Percentiles rank a stretch among this genome's conserved stretches.
phyloP scores from a whole-genome alignment of 2,113 vertebrate genomes.

The Festucalex cinctus region DNA sequence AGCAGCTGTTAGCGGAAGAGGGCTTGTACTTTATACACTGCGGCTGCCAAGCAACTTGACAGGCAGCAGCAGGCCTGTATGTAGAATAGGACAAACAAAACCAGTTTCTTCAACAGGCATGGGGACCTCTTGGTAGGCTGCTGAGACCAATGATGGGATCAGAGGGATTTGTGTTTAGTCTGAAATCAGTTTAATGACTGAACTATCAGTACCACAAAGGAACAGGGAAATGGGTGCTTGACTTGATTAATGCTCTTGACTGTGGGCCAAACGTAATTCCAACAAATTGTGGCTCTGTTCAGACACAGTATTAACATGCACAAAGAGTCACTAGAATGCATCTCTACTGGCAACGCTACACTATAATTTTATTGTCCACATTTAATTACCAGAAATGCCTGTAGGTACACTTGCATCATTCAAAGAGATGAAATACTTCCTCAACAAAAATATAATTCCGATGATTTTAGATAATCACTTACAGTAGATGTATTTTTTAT shows the following conservation, averaged over 20 bases:
- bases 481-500: no score
- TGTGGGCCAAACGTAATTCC: not conserved
- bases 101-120: slow-evolving; percentile 19
- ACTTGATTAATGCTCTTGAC: slow-evolving; percentile 8
- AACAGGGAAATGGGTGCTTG: slow-evolving; percentile 24
- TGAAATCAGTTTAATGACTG: slow-evolving; percentile 31
- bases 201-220: slow-evolving; percentile 23
- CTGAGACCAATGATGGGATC: slow-evolving; percentile 17
- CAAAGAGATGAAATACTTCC: no score
- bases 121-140: slow-evolving; percentile 14
- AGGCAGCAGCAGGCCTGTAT: slow-evolving; percentile 32
- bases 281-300: slow-evolving; percentile 4
- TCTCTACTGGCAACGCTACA: no score
- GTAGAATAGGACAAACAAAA: slow-evolving; percentile 29
- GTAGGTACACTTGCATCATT: no score
- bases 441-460: no score
- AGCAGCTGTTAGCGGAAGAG: slow-evolving; percentile 59
- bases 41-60: slow-evolving; percentile 47
- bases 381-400: not conserved
- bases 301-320: slow-evolving; percentile 5
- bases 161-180: slow-evolving; percentile 12
- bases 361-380: not conserved
- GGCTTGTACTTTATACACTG: slow-evolving; percentile 39
- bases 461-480: no score
- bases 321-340: not conserved